Base-by-base conservation (phyloP, 2,888 invertebrate genomes). In the Augiades crinisus region DNA sequence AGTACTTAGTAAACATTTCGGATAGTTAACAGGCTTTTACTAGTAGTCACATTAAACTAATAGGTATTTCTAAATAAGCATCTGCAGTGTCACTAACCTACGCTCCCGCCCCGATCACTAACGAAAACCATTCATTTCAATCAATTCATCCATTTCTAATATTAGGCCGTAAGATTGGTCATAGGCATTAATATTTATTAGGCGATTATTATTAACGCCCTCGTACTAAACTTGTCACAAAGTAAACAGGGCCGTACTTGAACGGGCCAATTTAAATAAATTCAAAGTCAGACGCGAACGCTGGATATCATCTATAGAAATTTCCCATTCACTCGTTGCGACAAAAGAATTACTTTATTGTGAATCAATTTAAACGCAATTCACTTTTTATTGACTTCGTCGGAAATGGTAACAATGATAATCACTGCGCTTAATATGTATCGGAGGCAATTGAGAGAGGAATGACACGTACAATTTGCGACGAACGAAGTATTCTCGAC, bases 311-410 rank as follows among this genome's bases (percentile, higher is more conserved):
- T 40, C n/a, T 16, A 41, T 22, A 41, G 22, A 43, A 49, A 40
- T 43, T 43, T 36, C 43, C 37, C 43, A 44, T 37, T 38, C 14
- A 44, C 16, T 44, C 30, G 14, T 22, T 31, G 37, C 36, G 31
- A 51, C 22, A 27, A 51, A 36, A 44, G 44, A 34, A 41, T 27
- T 37, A 12, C 37, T n/a, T 51, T 44, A 44, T 51, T 51, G 44
- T 51, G 21, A 38, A 44, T 31, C 51, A 51, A 51, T 51, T 51
- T 31, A 37, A 37, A 30, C 30, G 37, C 37, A 51, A 44, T 51
- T 51, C 22, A 51, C 37, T 45, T 31, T 44, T 51, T 34, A 44
- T 44, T 51, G 50, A 27, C 21, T 44, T 44, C 36, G 19, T 36
- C 36, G 50, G 43, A 36, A 50, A 50, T 30, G 40, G 5, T 50